Evolutionary conservation across 2,888 invertebrate genomes (phyloP).

Genomic region (Macaria notata): DNA sequence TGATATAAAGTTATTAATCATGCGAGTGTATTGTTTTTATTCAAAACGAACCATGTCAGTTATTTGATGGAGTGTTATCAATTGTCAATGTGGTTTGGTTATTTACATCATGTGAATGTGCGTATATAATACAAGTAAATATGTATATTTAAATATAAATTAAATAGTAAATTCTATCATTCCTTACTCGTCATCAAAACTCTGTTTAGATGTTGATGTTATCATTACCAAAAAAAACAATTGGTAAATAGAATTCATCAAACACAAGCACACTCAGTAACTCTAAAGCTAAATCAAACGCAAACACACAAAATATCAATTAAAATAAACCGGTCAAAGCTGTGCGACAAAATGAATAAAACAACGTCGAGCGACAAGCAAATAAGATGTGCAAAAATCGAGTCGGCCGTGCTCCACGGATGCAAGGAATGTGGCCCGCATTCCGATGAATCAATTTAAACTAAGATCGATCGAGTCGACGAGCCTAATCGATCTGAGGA

Average conservation of each 20-base stretch:
- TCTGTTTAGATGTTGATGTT: too few species aligned
- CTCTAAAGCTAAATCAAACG: constrained; percentile 38
- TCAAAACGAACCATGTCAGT: constrained; percentile 26
- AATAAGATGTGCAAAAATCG: constrained; percentile 71
- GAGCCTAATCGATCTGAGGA: constrained; percentile 23
- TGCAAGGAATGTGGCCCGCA: constrained; percentile 68
- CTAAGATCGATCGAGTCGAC: constrained; percentile 34
- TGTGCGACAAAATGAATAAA: constrained; percentile 56
- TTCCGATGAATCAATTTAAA: constrained; percentile 50
- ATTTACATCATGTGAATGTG: constrained; percentile 15
- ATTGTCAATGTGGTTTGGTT: constrained; percentile 12
- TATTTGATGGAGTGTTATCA: constrained; percentile 25
- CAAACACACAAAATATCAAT: constrained; percentile 41
- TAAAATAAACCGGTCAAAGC: constrained; percentile 46
- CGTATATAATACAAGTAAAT: not conserved
- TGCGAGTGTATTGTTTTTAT: constrained; percentile 14
- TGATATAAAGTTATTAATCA: constrained; percentile 21
- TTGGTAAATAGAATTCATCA: not conserved
- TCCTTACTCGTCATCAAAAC: too few species aligned
- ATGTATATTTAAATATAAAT: not conserved
- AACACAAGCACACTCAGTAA: constrained; percentile 35
- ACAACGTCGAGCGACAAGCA: constrained; percentile 59
- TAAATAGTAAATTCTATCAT: too few species aligned
- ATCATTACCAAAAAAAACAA: too few species aligned
- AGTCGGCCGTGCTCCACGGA: constrained; percentile 56